Evolutionary conservation across 2,888 invertebrate species (phyloP).

Genomic region (Idaea biselata): DNA sequence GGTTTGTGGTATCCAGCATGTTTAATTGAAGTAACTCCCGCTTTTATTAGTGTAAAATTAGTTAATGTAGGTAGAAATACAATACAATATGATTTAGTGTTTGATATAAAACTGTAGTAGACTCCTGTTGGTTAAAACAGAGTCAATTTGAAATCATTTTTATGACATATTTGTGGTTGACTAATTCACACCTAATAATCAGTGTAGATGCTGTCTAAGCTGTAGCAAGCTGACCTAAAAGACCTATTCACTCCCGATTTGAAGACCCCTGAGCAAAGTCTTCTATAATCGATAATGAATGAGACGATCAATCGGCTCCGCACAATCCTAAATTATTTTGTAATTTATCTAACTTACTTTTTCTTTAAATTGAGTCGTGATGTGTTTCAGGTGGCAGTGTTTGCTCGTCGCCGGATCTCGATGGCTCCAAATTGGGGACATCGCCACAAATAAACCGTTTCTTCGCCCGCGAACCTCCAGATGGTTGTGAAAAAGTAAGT

Average conservation of each 20-base stretch:
- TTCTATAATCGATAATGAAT: too few relatives aligned
- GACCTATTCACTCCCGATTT: too few relatives aligned
- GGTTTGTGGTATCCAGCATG: conserved; percentile 47
- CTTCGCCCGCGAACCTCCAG: conserved; percentile 92
- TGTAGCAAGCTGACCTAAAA: too few relatives aligned
- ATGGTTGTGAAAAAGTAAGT: conserved; percentile 91
- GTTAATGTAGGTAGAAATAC: background rate
- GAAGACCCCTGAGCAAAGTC: too few relatives aligned
- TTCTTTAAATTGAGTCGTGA: conserved; percentile 10
- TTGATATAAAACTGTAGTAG: background rate
- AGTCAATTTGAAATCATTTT: too few relatives aligned
- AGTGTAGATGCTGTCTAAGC: too few relatives aligned
- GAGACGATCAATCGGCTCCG: conserved; percentile 6
- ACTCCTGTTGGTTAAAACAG: background rate
- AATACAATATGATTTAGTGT: background rate
- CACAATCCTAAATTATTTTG: conserved; percentile 11
- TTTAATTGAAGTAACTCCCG: background rate
- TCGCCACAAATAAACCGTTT: conserved; percentile 93
- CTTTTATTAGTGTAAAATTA: background rate
- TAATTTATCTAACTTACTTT: conserved; percentile 8
- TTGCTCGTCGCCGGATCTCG: conserved; percentile 88
- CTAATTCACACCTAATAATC: too few relatives aligned
- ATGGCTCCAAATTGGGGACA: conserved; percentile 85
- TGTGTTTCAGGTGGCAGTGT: conserved; percentile 84
- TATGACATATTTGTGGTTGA: too few relatives aligned